Conservation (phyloP, 2,888 invertebrate species). For the Gastracanthus pulcherrimus region DNA sequence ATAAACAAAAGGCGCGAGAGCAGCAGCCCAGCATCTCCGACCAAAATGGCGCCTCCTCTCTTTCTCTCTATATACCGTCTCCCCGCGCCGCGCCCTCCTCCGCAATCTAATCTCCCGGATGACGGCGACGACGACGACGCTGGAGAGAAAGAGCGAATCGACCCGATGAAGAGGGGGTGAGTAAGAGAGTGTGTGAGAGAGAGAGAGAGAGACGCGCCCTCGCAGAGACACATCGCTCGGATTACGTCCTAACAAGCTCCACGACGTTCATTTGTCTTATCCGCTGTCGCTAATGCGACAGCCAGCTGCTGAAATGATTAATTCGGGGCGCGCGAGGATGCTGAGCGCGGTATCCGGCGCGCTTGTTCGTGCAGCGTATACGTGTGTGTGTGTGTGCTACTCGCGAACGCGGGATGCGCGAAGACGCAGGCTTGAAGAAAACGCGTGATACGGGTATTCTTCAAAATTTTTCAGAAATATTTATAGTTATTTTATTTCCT, state of each 20-base stretch:
- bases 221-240: conserved; percentile 52
- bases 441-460: too few relatives aligned
- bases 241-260: conserved; percentile 74
- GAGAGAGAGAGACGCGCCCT: neutral
- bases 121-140: conserved; percentile 62
- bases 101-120: conserved; percentile 72
- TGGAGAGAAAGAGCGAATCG: conserved; percentile 46
- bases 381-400: neutral
- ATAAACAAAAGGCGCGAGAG: conserved; percentile 37
- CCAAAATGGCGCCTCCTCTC: conserved; percentile 45
- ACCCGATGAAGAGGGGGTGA: neutral
- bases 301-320: conserved; percentile 77
- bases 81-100: conserved; percentile 53
- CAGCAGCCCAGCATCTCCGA: neutral
- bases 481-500: too few relatives aligned
- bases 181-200: neutral
- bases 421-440: too few relatives aligned
- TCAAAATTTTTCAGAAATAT: too few relatives aligned
- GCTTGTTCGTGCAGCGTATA: neutral
- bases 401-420: too few relatives aligned
- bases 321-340: conserved; percentile 66
- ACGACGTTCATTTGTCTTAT: conserved; percentile 77
- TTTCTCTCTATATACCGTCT: neutral
- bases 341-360: conserved; percentile 19
- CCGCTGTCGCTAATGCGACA: conserved; percentile 76